Evolutionary conservation across 2,797 vertebrate genomes (phyloP).

Genomic region (Carduelis carduelis): DNA sequence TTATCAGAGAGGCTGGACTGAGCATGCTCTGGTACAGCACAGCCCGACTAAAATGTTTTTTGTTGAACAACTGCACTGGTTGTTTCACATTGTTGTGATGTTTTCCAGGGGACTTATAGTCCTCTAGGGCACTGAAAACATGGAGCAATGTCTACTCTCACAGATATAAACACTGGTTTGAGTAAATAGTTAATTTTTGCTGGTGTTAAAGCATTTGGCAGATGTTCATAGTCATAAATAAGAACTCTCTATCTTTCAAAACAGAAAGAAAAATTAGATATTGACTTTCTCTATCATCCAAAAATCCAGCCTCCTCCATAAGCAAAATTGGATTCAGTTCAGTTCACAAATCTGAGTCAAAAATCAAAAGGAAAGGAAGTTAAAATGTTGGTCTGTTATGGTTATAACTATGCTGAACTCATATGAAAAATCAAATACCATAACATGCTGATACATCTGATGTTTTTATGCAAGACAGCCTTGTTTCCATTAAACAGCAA

Average conservation of each 20-base stretch:
- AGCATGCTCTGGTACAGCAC: neutral
- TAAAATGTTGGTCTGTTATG: neutral
- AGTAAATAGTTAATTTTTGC: conserved; percentile 54
- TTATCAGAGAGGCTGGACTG: neutral
- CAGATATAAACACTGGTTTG: conserved; percentile 20
- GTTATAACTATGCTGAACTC: neutral
- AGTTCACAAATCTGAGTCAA: neutral
- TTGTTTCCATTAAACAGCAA: conserved; percentile 27
- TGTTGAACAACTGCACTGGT: neutral
- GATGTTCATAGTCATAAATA: conserved; percentile 9
- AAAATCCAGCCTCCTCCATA: neutral
- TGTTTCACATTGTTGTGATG: conserved; percentile 18
- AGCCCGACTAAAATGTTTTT: neutral
- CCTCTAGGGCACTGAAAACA: conserved; percentile 20
- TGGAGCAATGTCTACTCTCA: conserved; percentile 18
- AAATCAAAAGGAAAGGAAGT: neutral
- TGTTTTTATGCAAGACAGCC: conserved; percentile 1
- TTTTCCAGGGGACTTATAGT: conserved; percentile 37
- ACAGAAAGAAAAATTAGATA: neutral
- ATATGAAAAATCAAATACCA: neutral
- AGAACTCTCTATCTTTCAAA: neutral
- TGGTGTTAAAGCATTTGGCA: conserved; percentile 8
- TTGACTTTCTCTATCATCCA: neutral
- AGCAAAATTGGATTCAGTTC: neutral
- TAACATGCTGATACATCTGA: neutral